These are phyloP conservation scores for Illadopsis cleaveri DNA, from an alignment of 2,113 vertebrate genomes.

Conservation along the genomic window DNA sequence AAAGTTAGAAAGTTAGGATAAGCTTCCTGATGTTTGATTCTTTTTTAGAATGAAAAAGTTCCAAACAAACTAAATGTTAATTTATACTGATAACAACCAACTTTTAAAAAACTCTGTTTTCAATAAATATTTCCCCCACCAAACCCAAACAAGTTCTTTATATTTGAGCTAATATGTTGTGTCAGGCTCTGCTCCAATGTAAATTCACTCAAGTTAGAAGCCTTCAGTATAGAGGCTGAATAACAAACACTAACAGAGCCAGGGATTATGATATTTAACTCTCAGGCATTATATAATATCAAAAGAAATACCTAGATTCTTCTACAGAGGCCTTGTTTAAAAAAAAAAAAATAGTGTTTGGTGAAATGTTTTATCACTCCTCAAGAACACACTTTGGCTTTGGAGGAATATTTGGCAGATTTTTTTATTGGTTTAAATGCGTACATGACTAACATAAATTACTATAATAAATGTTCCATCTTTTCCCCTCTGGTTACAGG, in stretches of 20 bases:
- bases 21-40: neutral
- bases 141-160: neutral
- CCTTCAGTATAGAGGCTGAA: neutral
- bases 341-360: neutral
- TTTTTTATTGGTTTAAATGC: slow-evolving; percentile 21
- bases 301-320: slow-evolving; percentile 7
- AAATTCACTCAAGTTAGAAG: neutral
- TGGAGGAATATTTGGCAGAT: neutral
- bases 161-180: neutral
- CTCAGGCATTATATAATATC: neutral
- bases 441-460: neutral
- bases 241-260: neutral
- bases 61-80: neutral
- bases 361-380: neutral
- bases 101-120: neutral
- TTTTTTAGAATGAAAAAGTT: neutral
- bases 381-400: neutral
- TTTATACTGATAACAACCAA: neutral
- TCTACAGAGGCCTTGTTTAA: neutral
- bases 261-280: neutral
- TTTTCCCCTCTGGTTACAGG: neutral
- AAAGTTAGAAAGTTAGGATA: neutral
- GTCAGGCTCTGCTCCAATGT: neutral
- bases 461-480: neutral
- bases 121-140: neutral